Evolutionary conservation across 2,888 invertebrate species (phyloP), one percentile per base, ranked within the genome.

Genomic region (Dolomedes plantarius): DNA sequence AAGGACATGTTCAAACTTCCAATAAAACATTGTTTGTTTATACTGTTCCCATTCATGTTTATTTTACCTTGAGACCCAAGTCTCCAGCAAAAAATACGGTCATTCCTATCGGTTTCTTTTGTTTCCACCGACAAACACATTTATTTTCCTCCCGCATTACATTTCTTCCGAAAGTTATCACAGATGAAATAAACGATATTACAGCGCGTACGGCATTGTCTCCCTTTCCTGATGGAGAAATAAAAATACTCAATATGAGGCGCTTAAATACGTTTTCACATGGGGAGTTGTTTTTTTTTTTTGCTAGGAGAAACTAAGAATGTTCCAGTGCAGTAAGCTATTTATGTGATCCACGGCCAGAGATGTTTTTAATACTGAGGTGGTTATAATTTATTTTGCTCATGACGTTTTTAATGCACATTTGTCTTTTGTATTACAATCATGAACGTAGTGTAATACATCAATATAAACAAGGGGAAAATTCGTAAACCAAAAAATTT

Each of bases 111-210:
- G 69, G 74, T 39, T 69, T 28, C 56, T 41, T 50, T 69, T 77
- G 32, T 77, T 50, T 77, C 77, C 36, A 36, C 50, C n/a, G 16
- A 68, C 75, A 41, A 75, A 75, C 46, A 39, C 62, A 36, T 75
- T 75, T 73, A 73, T 73, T 73, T 73, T 62, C 27, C 50, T 31
- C 46, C 46, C 36, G 11, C 11, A 36, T 36, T 36, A 46, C 46
- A 9, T 46, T 11, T 16, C 46, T 46, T 16, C 46, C 2, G 2
- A 46, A 16, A 16, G 46, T 46, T 7, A 46, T 46, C 46, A 2
- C 16, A 46, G 13, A 16, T 16, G 16, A 46, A 46, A 46, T 46
- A 46, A 46, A 46, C 46, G 46, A 46, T 46, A 46, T 16, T 46
- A 16, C 46, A 46, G 36, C 36, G 36, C 9, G 9, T 36, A 46